A percentile compares a stretch with the other conserved stretches of the same genome.
These are phyloP conservation scores for Seriola dumerili DNA, from an alignment of 2,113 vertebrate genomes.

Conservation along the genomic window DNA sequence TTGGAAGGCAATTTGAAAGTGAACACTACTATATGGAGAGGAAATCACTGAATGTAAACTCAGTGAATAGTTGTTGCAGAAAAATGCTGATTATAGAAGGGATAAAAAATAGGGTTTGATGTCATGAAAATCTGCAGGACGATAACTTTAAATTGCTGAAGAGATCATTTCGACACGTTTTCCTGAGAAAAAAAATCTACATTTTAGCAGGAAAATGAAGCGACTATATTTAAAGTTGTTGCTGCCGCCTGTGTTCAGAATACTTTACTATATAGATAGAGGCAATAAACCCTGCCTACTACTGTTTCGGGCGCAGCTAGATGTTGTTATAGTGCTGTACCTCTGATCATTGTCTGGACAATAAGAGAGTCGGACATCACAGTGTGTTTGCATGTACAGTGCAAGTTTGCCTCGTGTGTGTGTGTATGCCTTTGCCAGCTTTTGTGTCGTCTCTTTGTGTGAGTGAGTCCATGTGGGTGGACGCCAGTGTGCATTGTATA, in stretches of 20 bases:
- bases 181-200: background rate
- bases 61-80: background rate
- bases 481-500: constrained; percentile 34
- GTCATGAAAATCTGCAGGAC: too few species aligned
- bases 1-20: background rate
- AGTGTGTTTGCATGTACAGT: constrained; percentile 7
- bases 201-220: background rate
- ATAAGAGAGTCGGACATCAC: constrained; percentile 28
- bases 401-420: background rate
- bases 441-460: constrained; percentile 31
- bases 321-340: background rate
- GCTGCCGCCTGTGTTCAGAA: background rate
- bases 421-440: constrained; percentile 8
- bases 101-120: too few species aligned
- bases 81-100: background rate
- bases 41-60: background rate
- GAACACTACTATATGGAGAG: background rate
- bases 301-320: background rate
- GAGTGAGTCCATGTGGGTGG: constrained; percentile 23
- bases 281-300: background rate
- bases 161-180: background rate
- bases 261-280: constrained; percentile 1
- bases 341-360: constrained; percentile 25
- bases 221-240: too few species aligned
- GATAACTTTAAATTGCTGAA: background rate